phyloP scores from a whole-genome alignment of 2,797 vertebrate species.

The Zalophus californianus region DNA sequence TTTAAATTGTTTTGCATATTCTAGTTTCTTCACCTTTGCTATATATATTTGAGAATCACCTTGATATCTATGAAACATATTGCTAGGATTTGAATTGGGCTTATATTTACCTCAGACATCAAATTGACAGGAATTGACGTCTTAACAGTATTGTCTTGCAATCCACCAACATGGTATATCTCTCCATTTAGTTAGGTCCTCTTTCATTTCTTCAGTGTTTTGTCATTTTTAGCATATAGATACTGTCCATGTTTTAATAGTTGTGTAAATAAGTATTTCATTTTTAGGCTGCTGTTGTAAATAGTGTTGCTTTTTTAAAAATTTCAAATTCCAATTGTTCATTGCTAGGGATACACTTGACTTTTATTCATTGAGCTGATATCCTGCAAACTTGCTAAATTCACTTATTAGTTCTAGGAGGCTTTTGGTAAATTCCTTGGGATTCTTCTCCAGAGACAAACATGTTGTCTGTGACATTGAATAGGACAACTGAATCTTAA shows the following conservation, averaged over 20 bases:
- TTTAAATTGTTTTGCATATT: not conserved
- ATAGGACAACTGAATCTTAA: not conserved
- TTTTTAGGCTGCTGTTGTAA: not conserved
- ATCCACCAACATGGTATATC: not conserved
- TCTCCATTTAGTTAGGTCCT: not conserved
- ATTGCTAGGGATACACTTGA: not conserved
- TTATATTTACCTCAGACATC: constrained; percentile 14
- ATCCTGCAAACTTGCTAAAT: not conserved
- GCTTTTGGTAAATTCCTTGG: not conserved
- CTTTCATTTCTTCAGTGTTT: not conserved
- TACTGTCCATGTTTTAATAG: not conserved
- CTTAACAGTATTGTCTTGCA: not conserved
- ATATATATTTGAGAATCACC: not conserved
- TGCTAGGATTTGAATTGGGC: constrained; percentile 1
- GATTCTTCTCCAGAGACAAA: not conserved
- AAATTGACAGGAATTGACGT: not conserved
- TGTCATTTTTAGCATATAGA: not conserved
- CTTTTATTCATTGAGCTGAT: not conserved
- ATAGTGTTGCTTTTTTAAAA: not conserved
- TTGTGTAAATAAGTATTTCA: not conserved
- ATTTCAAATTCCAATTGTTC: not conserved
- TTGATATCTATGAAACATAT: not conserved
- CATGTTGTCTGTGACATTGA: not conserved
- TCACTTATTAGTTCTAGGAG: not conserved
- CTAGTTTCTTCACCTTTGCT: not conserved